Base-by-base conservation (phyloP, 2,113 vertebrate genomes). In the Coregonus clupeaformis region DNA sequence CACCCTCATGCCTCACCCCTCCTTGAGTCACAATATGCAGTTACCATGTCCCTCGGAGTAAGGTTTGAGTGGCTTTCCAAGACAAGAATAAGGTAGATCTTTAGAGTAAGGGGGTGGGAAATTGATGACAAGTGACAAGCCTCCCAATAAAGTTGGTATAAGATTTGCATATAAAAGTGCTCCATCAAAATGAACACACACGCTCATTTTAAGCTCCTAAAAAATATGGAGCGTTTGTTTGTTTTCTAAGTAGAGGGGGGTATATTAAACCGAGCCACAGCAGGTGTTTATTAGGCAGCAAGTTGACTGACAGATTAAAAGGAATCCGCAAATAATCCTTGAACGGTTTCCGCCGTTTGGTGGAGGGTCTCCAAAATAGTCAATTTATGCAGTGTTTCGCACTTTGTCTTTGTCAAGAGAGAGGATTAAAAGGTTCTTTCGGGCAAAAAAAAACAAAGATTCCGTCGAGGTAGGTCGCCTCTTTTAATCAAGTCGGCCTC, bases 251-350 rank as follows among this genome's bases (percentile, higher is more conserved):
- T 77, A 76, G 71, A 27, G 52, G 30, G 47, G 25, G 36, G 9
- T 42, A 68, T 52, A 65, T 60, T 82, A 77, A 65, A 71, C 68
- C 74, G 7, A 73, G 29, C 57, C 60, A 77, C 75, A 77, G 71
- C 55, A 76, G 74, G 77, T 83, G 79, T 87, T 82, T 79, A 72
- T 82, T 70, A 75, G 63, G 29, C 22, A n/a, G 68, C 16, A 42
- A 29, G 29, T 72, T 73, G n/a, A 81, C 7, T 45, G 76, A 82
- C 80, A 77, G 69, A 78, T 87, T 83, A 73, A 84, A 77, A 68
- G 70, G 27, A 11, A 80, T 80, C 74, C 74, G 74, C 59, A 79
- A 84, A 82, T 79, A 87, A 82, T 82, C 69, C 77, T 76, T 59
- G 14, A 74, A 80, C 69, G 60, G 3, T 77, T 80, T 55, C 76